phyloP scores from a whole-genome alignment of 2,797 vertebrate species.

The Pelochelys cantorii region DNA sequence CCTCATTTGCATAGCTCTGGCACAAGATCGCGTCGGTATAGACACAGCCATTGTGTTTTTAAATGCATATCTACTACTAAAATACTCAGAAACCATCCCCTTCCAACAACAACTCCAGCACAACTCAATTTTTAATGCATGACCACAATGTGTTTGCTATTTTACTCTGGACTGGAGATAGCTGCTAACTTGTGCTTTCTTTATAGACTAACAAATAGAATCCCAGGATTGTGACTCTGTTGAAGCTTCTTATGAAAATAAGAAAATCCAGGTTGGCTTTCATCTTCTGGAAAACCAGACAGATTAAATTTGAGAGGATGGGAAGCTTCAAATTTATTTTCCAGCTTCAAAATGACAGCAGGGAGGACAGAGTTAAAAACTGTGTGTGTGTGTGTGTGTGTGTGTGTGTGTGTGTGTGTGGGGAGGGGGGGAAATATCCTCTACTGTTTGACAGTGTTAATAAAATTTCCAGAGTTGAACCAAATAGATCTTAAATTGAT shows the following conservation, averaged over 20 bases:
- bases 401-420: too few relatives aligned
- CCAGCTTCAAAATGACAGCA: neutral
- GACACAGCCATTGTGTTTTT: too few relatives aligned
- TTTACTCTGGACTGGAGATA: neutral
- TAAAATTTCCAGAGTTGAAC: neutral
- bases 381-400: too few relatives aligned
- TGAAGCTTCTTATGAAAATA: constrained; percentile 11
- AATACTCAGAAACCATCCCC: too few relatives aligned
- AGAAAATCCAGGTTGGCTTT: constrained; percentile 31
- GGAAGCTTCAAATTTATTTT: neutral
- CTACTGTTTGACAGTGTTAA: neutral
- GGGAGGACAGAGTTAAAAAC: neutral
- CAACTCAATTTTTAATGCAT: rapidly evolving
- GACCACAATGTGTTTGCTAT: neutral
- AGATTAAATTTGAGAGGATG: neutral
- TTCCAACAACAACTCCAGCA: rapidly evolving
- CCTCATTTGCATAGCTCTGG: too few relatives aligned
- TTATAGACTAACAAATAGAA: neutral
- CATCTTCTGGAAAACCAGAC: constrained; percentile 9
- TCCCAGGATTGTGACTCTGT: constrained; percentile 9
- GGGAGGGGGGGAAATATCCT: too few relatives aligned
- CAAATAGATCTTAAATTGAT: neutral
- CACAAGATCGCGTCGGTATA: too few relatives aligned
- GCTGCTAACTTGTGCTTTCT: too few relatives aligned
- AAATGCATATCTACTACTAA: too few relatives aligned